These are phyloP conservation scores for Sitobion miscanthi DNA, from an alignment of 1,140 invertebrate species.

Conservation along the genomic window DNA sequence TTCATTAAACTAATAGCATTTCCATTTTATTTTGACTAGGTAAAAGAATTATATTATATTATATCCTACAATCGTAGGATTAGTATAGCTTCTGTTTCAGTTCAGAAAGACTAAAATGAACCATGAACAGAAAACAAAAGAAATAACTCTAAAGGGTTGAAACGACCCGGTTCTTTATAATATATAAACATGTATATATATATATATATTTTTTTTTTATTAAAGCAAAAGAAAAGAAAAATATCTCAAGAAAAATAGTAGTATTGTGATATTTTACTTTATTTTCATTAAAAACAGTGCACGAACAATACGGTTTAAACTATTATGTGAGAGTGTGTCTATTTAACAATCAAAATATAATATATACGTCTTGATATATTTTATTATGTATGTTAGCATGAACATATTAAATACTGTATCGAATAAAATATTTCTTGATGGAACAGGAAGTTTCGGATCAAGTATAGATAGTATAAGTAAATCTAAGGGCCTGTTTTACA, in stretches of 20 bases:
- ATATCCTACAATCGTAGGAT: neutral
- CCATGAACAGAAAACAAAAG: neutral
- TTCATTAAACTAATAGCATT: slow-evolving; percentile 21
- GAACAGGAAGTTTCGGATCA: neutral
- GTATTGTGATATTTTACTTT: slow-evolving; percentile 11
- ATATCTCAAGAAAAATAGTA: neutral
- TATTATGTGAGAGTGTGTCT: neutral
- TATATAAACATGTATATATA: neutral
- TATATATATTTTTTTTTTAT: neutral
- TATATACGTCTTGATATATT: neutral
- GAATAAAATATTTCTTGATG: neutral
- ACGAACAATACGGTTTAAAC: neutral
- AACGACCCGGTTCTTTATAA: neutral
- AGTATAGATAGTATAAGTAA: neutral
- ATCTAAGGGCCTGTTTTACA: neutral
- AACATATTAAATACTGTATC: neutral
- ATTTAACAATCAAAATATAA: slow-evolving; percentile 6
- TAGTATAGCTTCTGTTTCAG: neutral
- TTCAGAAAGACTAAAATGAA: neutral
- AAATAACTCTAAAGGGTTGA: neutral
- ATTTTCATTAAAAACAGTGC: slow-evolving; percentile 33
- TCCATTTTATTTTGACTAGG: neutral
- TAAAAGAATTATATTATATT: neutral
- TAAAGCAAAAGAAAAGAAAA: neutral
- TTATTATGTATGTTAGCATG: neutral